Base-by-base conservation (phyloP, 2,113 vertebrate species). In the Oncorhynchus clarkii region DNA sequence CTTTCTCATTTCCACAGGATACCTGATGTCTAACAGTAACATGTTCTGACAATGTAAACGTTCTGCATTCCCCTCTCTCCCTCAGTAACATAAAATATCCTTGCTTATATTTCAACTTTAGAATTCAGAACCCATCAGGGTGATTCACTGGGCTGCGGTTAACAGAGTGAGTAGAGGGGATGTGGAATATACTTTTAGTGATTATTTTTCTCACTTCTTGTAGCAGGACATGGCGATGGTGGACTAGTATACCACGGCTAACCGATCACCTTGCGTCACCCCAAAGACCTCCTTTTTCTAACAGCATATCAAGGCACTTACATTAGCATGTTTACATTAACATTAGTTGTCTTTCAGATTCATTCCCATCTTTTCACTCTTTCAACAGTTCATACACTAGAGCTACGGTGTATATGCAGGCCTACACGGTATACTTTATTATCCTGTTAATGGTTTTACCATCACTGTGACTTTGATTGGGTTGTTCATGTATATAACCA, bases 181-280 rank as follows among this genome's bases (percentile, higher is more conserved):
- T 73, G 9, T 2, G 65, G 22, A 14, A 18, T 51, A 3, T 60
- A 71, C 64, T 14, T 62, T 62, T 11, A 24, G 9, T 62, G 2
- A 2, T 16, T 60, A 71, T 1, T 1, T 83, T 29, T 86, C 18
- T 18, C 7, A n/a, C 27, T 80, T 66, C 71, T 57, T 65, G 62
- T 59, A 89, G 84, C 75, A 67, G 80, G 77, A 77, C 73, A 6
- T 12, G 39, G 66, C 71, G 11, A 68, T 31, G 72, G n/a, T 71
- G 73, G 83, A 84, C 65, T 82, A 82, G 79, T 71, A 71, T 77
- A 84, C 68, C 45, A 67, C 64, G 78, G 84, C 72, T 11, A 73
- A 76, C 71, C 24, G 67, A 77, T 79, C 80, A 20, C 29, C 84
- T 39, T 72, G 85, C 82, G 82, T 76, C 80, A 87, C 87, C 70